Evolutionary conservation across 2,888 invertebrate species (phyloP), one percentile per base, ranked within the genome.

Genomic region (Drosophila subquinaria): DNA sequence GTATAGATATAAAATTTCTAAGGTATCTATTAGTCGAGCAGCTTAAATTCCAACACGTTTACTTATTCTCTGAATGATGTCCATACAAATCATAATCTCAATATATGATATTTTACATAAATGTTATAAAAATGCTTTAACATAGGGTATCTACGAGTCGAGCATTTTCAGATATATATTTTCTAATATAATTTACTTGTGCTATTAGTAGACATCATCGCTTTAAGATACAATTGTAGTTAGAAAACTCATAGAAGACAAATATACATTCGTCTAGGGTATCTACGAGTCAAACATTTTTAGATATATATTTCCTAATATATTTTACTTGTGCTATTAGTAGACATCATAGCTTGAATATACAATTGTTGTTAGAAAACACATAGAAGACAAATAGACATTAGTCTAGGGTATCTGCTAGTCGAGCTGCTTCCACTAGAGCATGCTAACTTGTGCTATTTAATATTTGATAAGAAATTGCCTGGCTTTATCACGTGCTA

Each of bases 401-500:
- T 9, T 47, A 5, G 9, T 33, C 23, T 11, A 73, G 47, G 23
- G 67, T 63, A 72, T 70, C n/a, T 59, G 6, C 1, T 4, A 17
- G 66, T 57, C 42, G 10, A 4, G 15, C 57, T 59, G 3, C 43
- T 30, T 20, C 1, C 10, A 17, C 20, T 13, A 9, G 2, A 27
- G 13, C 13, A 13, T 6, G 36, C 23, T 36, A 27, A 23, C 23
- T 50, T 51, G 40, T 20, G 15, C 33, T n/a, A 15, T 51, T 57
- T 62, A 13, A 17, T 17, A 20, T n/a, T 47, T 52, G 73, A 73
- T 73, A 73, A 73, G 68, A 33, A 73, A 52, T 17, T 63, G 20
- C 43, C 52, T 30, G 38, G 20, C 42, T 59, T 52, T 68, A 73
- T 73, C 73, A 64, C 63, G 73, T 63, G 73, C 45, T 33, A 52